Percentiles rank a stretch among this genome's conserved stretches.
These are phyloP conservation scores for Peromyscus nudipes DNA, from an alignment of 2,797 vertebrate species.

Conservation along the genomic window DNA sequence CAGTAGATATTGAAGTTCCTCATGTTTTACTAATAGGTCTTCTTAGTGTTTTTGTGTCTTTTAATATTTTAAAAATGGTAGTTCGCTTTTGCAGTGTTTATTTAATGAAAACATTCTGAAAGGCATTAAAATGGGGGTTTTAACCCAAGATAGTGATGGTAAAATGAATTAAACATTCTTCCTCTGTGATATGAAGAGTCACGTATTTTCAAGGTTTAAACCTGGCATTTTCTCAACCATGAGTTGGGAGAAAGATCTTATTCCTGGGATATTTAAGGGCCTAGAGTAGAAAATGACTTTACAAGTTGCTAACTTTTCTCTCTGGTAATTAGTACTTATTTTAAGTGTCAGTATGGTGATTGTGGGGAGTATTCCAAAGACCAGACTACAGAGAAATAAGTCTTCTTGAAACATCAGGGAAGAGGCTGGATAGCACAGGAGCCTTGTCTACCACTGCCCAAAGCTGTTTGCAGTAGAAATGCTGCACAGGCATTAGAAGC, in stretches of 20 bases:
- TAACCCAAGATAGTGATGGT: neutral
- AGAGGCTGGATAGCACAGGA: neutral
- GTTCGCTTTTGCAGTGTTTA: constrained; percentile 24
- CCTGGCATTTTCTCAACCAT: neutral
- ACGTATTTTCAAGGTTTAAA: constrained; percentile 19
- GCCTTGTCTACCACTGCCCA: neutral
- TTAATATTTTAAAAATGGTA: constrained; percentile 21
- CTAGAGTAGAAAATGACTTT: neutral
- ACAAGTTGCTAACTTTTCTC: constrained; percentile 36
- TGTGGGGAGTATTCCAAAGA: neutral
- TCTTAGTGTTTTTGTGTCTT: neutral
- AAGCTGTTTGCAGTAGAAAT: constrained; percentile 1
- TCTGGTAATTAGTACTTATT: constrained; percentile 8
- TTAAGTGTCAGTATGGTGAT: neutral
- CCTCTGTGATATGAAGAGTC: neutral
- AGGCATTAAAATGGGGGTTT: neutral
- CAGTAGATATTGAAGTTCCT: neutral
- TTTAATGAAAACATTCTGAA: neutral
- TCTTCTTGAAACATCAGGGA: constrained; percentile 19
- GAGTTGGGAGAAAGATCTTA: neutral
- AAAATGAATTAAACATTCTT: constrained; percentile 29
- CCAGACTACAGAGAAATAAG: neutral
- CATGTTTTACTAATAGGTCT: constrained; percentile 46
- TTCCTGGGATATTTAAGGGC: neutral
- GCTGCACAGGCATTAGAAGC: neutral